phyloP scores from a whole-genome alignment of 2,113 vertebrate genomes.

The Elaphurus davidianus region DNA sequence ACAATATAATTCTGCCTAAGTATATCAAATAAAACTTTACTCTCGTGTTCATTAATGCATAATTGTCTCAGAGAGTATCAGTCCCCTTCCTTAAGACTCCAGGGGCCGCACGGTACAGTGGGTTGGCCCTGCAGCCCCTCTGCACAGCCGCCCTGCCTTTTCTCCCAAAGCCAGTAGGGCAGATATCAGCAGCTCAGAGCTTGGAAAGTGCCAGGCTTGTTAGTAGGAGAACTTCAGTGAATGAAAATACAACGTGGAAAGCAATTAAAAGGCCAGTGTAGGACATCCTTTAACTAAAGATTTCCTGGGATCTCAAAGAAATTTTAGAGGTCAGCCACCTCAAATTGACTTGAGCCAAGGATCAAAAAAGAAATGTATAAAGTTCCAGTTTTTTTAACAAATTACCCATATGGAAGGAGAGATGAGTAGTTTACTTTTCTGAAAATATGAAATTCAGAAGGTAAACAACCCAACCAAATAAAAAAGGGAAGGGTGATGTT shows the following conservation, averaged over 20 bases:
- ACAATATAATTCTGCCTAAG: not conserved
- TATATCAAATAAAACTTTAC: not conserved
- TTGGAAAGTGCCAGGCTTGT: not conserved
- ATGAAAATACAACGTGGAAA: not conserved
- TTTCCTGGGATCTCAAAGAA: not conserved
- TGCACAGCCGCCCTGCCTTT: not conserved
- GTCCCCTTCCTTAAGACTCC: not conserved
- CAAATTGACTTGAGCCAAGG: not conserved
- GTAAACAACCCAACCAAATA: not conserved
- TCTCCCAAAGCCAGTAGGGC: not conserved
- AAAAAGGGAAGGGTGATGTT: not conserved
- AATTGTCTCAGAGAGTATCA: not conserved
- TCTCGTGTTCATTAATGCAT: not conserved
- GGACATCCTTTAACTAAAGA: not conserved
- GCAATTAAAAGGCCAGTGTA: not conserved
- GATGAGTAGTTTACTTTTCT: not conserved
- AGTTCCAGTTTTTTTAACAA: not conserved
- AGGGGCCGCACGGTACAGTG: not conserved
- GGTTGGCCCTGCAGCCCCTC: accelerated
- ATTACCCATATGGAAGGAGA: not conserved
- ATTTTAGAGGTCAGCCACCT: not conserved
- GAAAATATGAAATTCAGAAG: not conserved
- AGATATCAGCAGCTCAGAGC: not conserved
- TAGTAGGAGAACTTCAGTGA: not conserved
- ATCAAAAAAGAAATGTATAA: not conserved